Conservation (phyloP, 2,113 vertebrate genomes). For the Carlito syrichta region DNA sequence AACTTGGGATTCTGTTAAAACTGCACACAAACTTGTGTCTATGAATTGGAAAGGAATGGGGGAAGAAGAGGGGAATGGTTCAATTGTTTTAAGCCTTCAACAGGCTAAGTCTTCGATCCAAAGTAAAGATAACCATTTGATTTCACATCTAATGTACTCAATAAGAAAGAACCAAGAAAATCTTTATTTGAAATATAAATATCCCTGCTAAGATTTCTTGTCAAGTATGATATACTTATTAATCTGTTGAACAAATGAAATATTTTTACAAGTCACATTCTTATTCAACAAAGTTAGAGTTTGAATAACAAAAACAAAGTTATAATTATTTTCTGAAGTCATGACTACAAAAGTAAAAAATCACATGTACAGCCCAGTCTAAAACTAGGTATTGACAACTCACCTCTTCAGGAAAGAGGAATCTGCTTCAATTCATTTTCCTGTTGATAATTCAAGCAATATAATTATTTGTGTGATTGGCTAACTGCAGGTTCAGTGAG, state of each 20-base stretch:
- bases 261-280: background rate
- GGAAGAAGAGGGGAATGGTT: background rate
- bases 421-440: slow-evolving; percentile 29
- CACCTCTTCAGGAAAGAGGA: background rate
- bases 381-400: background rate
- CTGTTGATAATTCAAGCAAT: background rate
- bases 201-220: background rate
- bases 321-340: background rate
- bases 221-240: background rate
- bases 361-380: background rate
- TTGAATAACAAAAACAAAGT: background rate
- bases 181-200: background rate
- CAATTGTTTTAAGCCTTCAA: background rate
- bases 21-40: background rate
- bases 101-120: background rate
- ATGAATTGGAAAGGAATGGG: background rate
- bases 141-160: background rate
- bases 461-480: slow-evolving; percentile 44
- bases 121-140: background rate
- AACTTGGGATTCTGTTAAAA: background rate
- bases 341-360: background rate
- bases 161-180: background rate
- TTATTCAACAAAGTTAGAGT: background rate
- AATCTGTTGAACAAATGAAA: background rate
- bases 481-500: slow-evolving; percentile 42